A percentile compares a stretch with the other conserved stretches of the same genome.
These are phyloP conservation scores for Heliothis virescens DNA, from an alignment of 1,140 invertebrate species.

Conservation along the genomic window DNA sequence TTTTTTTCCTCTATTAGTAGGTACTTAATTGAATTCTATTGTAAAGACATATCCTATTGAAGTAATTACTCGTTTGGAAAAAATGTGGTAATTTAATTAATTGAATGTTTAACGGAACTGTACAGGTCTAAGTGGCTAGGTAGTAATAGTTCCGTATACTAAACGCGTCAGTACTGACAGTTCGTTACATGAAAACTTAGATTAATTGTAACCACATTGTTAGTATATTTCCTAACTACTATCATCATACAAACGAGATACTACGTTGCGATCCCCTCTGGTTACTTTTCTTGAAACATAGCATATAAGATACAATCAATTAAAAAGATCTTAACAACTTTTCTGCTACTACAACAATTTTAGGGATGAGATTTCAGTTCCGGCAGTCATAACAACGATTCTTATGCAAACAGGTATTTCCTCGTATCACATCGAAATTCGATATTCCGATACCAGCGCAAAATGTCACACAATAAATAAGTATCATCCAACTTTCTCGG, in stretches of 20 bases:
- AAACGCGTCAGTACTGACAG: neutral
- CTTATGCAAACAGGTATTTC: neutral
- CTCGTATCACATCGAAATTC: neutral
- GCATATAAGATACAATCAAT: no score
- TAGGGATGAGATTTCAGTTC: no score
- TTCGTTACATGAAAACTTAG: neutral
- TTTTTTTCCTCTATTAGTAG: neutral
- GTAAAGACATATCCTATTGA: constrained; percentile 19
- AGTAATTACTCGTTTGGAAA: constrained; percentile 3
- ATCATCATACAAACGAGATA: no score
- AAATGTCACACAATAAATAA: constrained; percentile 28
- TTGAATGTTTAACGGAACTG: neutral
- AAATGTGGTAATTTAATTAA: constrained; percentile 22
- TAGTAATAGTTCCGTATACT: neutral
- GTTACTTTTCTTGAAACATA: no score
- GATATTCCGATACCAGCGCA: neutral
- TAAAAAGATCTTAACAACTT: no score
- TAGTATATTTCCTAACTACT: no score
- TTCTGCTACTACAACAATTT: no score
- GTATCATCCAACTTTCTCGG: constrained; percentile 32
- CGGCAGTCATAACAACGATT: no score
- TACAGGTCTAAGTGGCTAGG: neutral
- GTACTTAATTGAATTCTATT: constrained; percentile 34
- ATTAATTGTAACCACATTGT: no score
- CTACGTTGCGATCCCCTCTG: no score